Evolutionary conservation across 2,888 invertebrate species (phyloP).

Genomic region (Heliconius aoede): DNA sequence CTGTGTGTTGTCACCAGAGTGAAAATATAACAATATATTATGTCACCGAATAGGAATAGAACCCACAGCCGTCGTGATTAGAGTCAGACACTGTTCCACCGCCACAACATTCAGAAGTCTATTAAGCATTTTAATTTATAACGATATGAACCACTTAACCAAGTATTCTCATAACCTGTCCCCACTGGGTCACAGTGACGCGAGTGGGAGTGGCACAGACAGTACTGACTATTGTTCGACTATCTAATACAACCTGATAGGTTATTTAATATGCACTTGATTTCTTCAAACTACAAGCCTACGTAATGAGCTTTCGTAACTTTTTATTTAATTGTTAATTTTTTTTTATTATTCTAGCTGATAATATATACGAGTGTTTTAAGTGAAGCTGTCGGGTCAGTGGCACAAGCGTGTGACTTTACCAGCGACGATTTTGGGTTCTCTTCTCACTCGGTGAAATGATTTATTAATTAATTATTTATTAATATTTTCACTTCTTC

Average conservation of each 20-base stretch:
- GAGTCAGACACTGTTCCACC: not conserved
- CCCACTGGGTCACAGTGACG: constrained; percentile 42
- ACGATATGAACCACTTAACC: not conserved
- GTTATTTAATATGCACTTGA: constrained; percentile 23
- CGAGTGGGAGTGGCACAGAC: constrained; percentile 16
- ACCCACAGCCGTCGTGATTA: not conserved
- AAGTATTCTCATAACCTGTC: not conserved
- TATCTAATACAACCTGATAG: constrained; percentile 16
- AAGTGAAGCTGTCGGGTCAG: too few relatives aligned
- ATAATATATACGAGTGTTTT: not conserved
- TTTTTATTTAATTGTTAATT: not conserved
- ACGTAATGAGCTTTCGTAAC: constrained; percentile 4
- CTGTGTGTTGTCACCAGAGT: not conserved
- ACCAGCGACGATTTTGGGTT: too few relatives aligned
- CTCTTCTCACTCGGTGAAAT: too few relatives aligned
- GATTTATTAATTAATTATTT: too few relatives aligned
- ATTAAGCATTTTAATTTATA: not conserved
- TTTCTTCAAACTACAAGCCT: not conserved
- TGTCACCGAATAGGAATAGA: not conserved
- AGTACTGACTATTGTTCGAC: constrained; percentile 3
- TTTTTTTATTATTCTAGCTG: not conserved
- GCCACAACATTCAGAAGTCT: too few relatives aligned
- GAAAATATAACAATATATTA: not conserved
- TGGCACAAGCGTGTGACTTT: too few relatives aligned
- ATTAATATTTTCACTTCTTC: too few relatives aligned